Percentiles rank a stretch among this genome's conserved stretches.
phyloP scores from a whole-genome alignment of 1,140 invertebrate species.

The Neodiprion virginianus region DNA sequence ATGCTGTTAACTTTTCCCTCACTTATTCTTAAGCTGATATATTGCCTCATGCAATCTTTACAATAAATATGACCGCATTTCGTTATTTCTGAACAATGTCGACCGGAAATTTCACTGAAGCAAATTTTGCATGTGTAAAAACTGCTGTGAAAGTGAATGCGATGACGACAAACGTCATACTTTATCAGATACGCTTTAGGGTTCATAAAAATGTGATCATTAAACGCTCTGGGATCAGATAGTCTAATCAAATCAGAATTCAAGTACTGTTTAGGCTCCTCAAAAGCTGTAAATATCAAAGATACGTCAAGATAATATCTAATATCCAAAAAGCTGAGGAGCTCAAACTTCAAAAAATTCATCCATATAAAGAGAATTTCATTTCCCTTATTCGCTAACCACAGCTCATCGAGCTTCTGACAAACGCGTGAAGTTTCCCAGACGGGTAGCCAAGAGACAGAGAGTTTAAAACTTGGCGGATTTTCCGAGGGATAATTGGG shows the following conservation, averaged over 20 bases:
- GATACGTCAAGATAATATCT: constrained; percentile 32
- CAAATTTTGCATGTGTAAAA: constrained; percentile 35
- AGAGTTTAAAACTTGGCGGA: constrained; percentile 29
- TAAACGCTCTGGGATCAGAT: constrained; percentile 29
- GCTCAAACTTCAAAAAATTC: constrained; percentile 62
- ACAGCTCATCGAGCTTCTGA: constrained; percentile 56
- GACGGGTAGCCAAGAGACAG: constrained; percentile 30
- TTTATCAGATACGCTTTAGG: constrained; percentile 27
- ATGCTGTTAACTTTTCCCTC: constrained; percentile 22
- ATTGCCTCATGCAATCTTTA: constrained; percentile 27
- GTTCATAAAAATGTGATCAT: constrained; percentile 20
- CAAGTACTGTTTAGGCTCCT: constrained; percentile 11
- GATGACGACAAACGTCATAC: constrained; percentile 16
- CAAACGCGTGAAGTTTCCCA: constrained; percentile 37
- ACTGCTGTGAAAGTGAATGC: constrained; percentile 26
- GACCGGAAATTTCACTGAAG: constrained; percentile 23
- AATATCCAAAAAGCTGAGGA: constrained; percentile 46
- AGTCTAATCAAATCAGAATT: constrained; percentile 12
- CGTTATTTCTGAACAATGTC: constrained; percentile 30
- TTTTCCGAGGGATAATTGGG: constrained; percentile 29
- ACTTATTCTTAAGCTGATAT: constrained; percentile 28
- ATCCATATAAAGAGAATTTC: constrained; percentile 65
- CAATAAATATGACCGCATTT: constrained; percentile 36
- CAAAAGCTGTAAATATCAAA: constrained; percentile 22
- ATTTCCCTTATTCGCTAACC: constrained; percentile 58